Conservation (phyloP, 2,888 invertebrate genomes). For the Ferdinandea cuprea region DNA sequence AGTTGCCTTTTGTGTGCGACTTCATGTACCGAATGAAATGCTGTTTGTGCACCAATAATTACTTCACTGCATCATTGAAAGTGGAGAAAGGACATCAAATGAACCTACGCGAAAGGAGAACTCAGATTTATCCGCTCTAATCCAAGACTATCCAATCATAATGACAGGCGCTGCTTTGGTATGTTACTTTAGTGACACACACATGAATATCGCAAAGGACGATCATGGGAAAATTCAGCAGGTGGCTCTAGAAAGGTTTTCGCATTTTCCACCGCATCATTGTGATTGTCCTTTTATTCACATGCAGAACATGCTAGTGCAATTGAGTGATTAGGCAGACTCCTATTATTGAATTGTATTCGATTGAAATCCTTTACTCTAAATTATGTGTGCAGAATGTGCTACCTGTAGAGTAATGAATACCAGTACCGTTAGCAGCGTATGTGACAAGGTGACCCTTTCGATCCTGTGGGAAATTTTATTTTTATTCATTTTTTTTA, state of each 20-base stretch:
- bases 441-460: slow-evolving; percentile 63
- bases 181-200: slow-evolving; percentile 44
- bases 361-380: slow-evolving; percentile 43
- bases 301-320: slow-evolving; percentile 36
- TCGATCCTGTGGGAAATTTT: slow-evolving; percentile 59
- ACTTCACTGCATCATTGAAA: slow-evolving; percentile 36
- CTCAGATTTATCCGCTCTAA: slow-evolving; percentile 72
- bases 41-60: slow-evolving; percentile 67
- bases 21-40: slow-evolving; percentile 34
- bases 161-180: slow-evolving; percentile 49
- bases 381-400: slow-evolving; percentile 33
- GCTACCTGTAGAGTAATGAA: slow-evolving; percentile 47
- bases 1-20: slow-evolving; percentile 63
- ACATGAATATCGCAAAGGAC: slow-evolving; percentile 11
- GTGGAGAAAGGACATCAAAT: slow-evolving; percentile 69
- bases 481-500: not conserved
- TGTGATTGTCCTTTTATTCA: slow-evolving; percentile 74
- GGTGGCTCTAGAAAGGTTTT: slow-evolving; percentile 49
- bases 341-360: slow-evolving; percentile 20
- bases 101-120: slow-evolving; percentile 61
- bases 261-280: slow-evolving; percentile 63
- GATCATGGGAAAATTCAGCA: slow-evolving; percentile 74
- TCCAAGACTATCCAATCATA: slow-evolving; percentile 75
- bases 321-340: slow-evolving; percentile 68
- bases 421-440: slow-evolving; percentile 59